A percentile compares a stretch with the other conserved stretches of the same genome.
Conservation (phyloP, 2,888 invertebrate species). For the Priocnemis perturbator region DNA sequence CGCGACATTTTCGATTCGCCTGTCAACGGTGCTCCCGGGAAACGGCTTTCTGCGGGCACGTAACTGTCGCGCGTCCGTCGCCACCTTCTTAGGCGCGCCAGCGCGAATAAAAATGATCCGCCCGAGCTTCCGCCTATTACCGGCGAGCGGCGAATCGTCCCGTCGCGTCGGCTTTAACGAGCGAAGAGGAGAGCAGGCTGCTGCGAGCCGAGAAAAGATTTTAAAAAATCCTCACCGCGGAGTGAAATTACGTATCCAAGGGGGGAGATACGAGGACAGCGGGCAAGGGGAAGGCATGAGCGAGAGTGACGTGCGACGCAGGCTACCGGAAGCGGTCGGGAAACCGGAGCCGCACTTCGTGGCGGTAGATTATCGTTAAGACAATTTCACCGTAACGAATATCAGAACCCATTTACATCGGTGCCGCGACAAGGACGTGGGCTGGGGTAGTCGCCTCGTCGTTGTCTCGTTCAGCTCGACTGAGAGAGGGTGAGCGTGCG, state of each 20-base stretch:
- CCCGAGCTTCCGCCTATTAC: slow-evolving; percentile 4
- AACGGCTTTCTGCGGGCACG: too few species aligned
- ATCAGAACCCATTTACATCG: slow-evolving; percentile 59
- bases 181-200: slow-evolving; percentile 24
- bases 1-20: too few species aligned
- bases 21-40: too few species aligned
- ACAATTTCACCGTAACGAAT: slow-evolving; percentile 62
- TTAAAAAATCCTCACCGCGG: slow-evolving; percentile 27
- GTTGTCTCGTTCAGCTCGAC: too few species aligned
- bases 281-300: background rate
- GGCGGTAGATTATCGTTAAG: slow-evolving; percentile 64
- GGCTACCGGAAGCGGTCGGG: slow-evolving; percentile 23
- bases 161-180: slow-evolving; percentile 47
- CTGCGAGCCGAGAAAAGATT: slow-evolving; percentile 18
- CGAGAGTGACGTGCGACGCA: background rate
- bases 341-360: slow-evolving; percentile 31
- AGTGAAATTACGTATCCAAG: slow-evolving; percentile 9
- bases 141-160: slow-evolving; percentile 27
- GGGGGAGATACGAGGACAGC: background rate
- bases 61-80: too few species aligned
- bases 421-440: slow-evolving; percentile 27
- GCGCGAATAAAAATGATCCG: slow-evolving; percentile 31
- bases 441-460: too few species aligned
- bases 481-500: slow-evolving; percentile 13
- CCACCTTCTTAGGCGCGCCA: too few species aligned